Percentiles rank a stretch among this genome's conserved stretches.
These are phyloP conservation scores for Archocentrus centrarchus DNA, from an alignment of 2,113 vertebrate genomes.

Conservation along the genomic window DNA sequence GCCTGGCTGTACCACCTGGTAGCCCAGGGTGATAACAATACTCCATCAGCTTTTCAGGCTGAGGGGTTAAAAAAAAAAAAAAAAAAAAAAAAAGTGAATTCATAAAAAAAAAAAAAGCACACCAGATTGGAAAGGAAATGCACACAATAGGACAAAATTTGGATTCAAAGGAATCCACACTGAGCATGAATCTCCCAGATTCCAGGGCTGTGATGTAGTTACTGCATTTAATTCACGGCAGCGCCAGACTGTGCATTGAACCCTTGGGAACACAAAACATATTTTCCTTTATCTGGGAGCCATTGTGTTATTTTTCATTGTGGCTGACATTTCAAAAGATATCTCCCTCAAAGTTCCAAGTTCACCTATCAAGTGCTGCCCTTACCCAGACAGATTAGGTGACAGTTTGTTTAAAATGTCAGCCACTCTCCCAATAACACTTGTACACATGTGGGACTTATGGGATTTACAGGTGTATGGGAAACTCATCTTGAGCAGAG, in stretches of 20 bases:
- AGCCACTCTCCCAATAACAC: conserved; percentile 58
- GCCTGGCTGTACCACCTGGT: too few relatives aligned
- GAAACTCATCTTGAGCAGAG: conserved; percentile 43
- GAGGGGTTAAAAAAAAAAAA: too few relatives aligned
- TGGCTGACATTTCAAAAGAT: conserved; percentile 80
- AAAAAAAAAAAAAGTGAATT: neutral
- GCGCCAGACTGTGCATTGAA: neutral
- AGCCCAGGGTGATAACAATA: too few relatives aligned
- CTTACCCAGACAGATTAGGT: conserved; percentile 68
- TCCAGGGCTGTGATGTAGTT: conserved; percentile 8
- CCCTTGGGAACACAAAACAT: conserved; percentile 19
- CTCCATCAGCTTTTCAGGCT: too few relatives aligned
- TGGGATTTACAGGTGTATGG: conserved; percentile 24
- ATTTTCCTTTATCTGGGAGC: conserved; percentile 49
- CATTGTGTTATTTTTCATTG: conserved; percentile 64
- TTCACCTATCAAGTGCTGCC: conserved; percentile 70
- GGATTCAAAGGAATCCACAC: conserved; percentile 2
- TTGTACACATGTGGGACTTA: conserved; percentile 55
- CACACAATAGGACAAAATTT: neutral
- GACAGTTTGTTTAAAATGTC: conserved; percentile 80
- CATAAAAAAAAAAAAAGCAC: neutral
- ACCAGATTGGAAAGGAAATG: neutral
- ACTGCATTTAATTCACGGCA: conserved; percentile 24
- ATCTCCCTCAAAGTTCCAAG: conserved; percentile 74
- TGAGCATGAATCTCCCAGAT: conserved; percentile 11